These are phyloP conservation scores for Phrynosoma blainvillii DNA, from an alignment of 2,113 vertebrate species.

Conservation along the genomic window DNA sequence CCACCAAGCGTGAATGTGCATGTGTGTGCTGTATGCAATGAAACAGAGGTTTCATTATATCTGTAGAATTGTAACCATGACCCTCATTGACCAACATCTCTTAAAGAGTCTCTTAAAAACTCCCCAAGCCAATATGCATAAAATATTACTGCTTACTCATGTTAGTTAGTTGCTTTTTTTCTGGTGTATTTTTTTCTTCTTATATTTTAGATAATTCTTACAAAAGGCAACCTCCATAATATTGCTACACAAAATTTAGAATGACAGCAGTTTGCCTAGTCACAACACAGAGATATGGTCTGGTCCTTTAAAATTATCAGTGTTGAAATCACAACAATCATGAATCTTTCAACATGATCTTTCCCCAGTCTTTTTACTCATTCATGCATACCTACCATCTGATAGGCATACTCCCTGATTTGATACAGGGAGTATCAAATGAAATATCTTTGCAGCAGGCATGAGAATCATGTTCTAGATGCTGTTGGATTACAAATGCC, in stretches of 20 bases:
- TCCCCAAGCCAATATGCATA: neutral
- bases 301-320: neutral
- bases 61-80: constrained; percentile 3
- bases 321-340: neutral
- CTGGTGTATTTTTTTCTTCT: neutral
- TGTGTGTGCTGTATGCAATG: neutral
- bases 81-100: neutral
- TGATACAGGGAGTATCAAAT: too few species aligned
- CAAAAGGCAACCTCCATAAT: neutral
- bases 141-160: constrained; percentile 14
- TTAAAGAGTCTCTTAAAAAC: neutral
- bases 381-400: neutral
- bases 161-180: neutral
- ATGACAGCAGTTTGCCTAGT: neutral
- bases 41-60: neutral
- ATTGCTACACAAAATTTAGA: neutral
- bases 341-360: neutral
- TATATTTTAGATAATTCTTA: neutral
- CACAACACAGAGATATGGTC: neutral
- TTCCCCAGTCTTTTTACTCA: neutral
- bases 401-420: neutral
- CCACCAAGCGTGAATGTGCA: neutral
- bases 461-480: too few species aligned
- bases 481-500: too few species aligned
- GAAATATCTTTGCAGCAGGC: too few species aligned